These are phyloP conservation scores for Paramuricea clavata DNA, from an alignment of 92 coral and sea anemone genomes.

Conservation along the genomic window DNA sequence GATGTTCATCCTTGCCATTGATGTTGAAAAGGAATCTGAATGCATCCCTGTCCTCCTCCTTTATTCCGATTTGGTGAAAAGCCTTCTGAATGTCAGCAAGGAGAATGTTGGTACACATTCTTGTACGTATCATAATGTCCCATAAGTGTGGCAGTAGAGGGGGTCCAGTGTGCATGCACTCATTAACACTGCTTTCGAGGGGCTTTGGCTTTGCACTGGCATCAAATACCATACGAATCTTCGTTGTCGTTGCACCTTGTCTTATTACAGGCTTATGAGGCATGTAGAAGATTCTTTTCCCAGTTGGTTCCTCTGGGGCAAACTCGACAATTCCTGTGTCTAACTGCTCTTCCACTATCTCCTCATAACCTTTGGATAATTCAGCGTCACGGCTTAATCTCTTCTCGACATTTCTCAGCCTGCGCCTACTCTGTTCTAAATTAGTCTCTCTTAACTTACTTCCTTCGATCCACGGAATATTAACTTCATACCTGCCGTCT, in stretches of 20 bases:
- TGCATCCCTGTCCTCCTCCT: too few relatives aligned
- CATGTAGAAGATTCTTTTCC: too few relatives aligned
- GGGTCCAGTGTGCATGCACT: neutral
- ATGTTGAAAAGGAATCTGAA: too few relatives aligned
- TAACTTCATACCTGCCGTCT: conserved; percentile 67
- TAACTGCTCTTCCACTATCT: conserved; percentile 35
- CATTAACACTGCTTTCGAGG: neutral
- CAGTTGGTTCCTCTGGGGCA: neutral
- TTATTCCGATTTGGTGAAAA: too few relatives aligned
- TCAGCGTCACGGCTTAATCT: neutral
- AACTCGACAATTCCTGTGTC: neutral
- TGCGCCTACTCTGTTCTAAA: neutral
- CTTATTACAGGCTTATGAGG: neutral
- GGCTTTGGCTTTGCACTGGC: too few relatives aligned
- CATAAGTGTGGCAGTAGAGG: neutral
- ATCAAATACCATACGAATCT: neutral
- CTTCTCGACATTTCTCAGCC: conserved; percentile 9
- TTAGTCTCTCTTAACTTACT: conserved; percentile 31
- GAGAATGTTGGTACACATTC: neutral
- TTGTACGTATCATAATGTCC: neutral
- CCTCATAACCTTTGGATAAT: conserved; percentile 20
- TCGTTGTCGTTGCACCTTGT: neutral
- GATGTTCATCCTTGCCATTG: neutral
- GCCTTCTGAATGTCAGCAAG: neutral
- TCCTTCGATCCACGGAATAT: conserved; percentile 58